These are phyloP conservation scores for Lepus oiostolus DNA, from an alignment of 2,797 vertebrate species.

Conservation along the genomic window DNA sequence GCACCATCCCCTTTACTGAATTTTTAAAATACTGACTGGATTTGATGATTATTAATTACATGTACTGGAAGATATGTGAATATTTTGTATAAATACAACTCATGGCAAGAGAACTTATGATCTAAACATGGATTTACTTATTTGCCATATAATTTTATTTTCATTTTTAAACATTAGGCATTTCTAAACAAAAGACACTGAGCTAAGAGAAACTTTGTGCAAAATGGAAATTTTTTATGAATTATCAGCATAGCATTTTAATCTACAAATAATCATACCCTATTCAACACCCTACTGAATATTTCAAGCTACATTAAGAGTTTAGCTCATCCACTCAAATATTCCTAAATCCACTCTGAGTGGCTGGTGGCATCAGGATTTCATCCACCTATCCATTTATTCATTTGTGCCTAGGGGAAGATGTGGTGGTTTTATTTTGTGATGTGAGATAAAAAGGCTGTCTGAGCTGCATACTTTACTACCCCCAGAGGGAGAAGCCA, in stretches of 20 bases:
- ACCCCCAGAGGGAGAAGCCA: background rate
- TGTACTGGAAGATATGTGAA: background rate
- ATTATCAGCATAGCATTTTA: background rate
- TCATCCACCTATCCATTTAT: background rate
- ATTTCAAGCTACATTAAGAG: background rate
- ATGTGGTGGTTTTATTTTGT: slow-evolving; percentile 44
- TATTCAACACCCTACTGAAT: background rate
- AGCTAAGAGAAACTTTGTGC: background rate
- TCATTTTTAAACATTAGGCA: background rate
- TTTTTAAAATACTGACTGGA: background rate
- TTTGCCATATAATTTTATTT: background rate
- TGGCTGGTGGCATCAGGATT: background rate
- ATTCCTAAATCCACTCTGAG: background rate
- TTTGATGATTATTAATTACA: background rate
- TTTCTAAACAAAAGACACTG: background rate
- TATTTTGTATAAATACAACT: background rate
- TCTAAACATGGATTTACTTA: background rate
- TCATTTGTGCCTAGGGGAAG: background rate
- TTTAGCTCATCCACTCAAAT: background rate
- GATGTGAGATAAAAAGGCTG: background rate
- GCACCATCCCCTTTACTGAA: background rate
- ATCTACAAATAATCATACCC: background rate
- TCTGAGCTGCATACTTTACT: background rate
- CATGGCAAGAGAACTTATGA: background rate
- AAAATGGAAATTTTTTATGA: background rate